These are phyloP conservation scores for Zygaena filipendulae DNA, from an alignment of 2,888 invertebrate species.

Conservation along the genomic window DNA sequence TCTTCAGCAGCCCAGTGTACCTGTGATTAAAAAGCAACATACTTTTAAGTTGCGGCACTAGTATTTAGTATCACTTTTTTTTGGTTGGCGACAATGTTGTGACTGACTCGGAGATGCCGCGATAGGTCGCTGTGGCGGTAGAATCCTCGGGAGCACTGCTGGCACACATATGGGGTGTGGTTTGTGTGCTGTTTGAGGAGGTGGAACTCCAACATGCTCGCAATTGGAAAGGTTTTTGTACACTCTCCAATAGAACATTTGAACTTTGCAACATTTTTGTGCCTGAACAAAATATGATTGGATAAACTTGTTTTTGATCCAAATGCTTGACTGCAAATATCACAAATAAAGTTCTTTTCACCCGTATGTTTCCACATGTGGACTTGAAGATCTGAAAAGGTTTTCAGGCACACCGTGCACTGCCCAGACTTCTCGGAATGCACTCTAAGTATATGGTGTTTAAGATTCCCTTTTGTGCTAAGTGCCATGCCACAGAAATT, in stretches of 20 bases:
- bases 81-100: no score
- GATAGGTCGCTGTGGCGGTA: conserved; percentile 51
- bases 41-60: no score
- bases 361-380: conserved; percentile 71
- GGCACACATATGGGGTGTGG: conserved; percentile 50
- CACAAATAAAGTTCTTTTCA: conserved; percentile 53
- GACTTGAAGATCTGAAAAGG: conserved; percentile 61
- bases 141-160: conserved; percentile 50
- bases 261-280: conserved; percentile 47
- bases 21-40: conserved; percentile 7
- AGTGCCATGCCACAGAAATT: conserved; percentile 57
- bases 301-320: conserved; percentile 39
- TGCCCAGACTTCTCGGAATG: conserved; percentile 68
- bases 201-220: conserved; percentile 54
- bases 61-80: no score
- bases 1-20: conserved; percentile 2
- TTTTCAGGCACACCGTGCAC: conserved; percentile 61
- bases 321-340: conserved; percentile 41
- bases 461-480: conserved; percentile 64
- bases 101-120: conserved; percentile 42
- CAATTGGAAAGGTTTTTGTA: conserved; percentile 44
- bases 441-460: conserved; percentile 60
- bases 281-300: conserved; percentile 49
- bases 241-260: conserved; percentile 53
- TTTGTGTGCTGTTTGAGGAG: conserved; percentile 53